These are phyloP conservation scores for Alouatta palliata DNA, from an alignment of 2,113 vertebrate genomes.

Conservation along the genomic window DNA sequence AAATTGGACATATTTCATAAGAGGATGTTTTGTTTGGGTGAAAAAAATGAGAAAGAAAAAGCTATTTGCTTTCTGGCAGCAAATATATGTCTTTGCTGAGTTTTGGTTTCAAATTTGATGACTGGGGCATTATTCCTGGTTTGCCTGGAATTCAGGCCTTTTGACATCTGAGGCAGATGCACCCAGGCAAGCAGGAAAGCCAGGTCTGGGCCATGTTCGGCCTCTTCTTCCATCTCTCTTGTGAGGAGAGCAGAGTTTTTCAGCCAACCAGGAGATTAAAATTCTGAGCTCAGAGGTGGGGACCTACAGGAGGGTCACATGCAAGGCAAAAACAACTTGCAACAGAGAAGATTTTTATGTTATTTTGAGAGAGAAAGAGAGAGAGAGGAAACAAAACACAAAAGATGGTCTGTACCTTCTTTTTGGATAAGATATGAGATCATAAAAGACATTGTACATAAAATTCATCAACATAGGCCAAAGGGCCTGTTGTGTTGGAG, in stretches of 20 bases:
- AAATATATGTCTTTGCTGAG: slow-evolving; percentile 79
- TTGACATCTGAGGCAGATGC: slow-evolving; percentile 61
- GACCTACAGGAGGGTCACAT: not conserved
- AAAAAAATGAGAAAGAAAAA: slow-evolving; percentile 77
- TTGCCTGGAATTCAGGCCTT: slow-evolving; percentile 78
- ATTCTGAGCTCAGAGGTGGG: not conserved
- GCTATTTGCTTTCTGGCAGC: slow-evolving; percentile 82
- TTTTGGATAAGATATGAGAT: not conserved
- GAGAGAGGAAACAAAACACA: not conserved
- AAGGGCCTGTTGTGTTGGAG: not conserved
- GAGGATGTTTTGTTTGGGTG: slow-evolving; percentile 86
- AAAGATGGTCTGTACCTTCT: not conserved
- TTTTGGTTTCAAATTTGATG: slow-evolving; percentile 84
- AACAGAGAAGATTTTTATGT: slow-evolving; percentile 8
- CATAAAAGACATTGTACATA: not conserved
- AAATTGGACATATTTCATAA: slow-evolving; percentile 84
- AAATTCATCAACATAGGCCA: no score
- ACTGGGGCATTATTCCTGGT: slow-evolving; percentile 78
- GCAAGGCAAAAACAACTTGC: slow-evolving; percentile 12
- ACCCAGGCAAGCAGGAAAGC: slow-evolving; percentile 37
- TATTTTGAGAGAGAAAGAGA: not conserved
- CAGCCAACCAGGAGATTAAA: not conserved
- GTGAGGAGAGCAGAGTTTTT: not conserved
- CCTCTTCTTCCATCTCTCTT: not conserved
- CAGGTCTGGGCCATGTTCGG: not conserved